phyloP scores from a whole-genome alignment of 2,797 vertebrate genomes.

The Chaetophractus vellerosus region DNA sequence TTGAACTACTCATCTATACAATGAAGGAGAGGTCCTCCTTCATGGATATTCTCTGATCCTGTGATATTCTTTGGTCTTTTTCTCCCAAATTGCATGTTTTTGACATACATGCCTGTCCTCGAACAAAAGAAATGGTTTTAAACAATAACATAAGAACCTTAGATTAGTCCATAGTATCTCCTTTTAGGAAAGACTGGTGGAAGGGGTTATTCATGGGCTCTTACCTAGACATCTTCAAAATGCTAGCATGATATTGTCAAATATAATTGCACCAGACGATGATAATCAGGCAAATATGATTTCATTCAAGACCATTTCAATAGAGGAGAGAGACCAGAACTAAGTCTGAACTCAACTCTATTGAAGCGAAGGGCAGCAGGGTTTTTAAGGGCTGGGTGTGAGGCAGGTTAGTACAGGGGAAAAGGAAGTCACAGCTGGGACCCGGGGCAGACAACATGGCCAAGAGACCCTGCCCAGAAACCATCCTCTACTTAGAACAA shows the following conservation, averaged over 20 bases:
- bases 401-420: too few species aligned
- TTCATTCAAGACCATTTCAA: too few species aligned
- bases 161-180: neutral
- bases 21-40: neutral
- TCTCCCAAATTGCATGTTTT: neutral
- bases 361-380: too few species aligned
- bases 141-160: slow-evolving; percentile 22
- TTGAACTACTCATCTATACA: neutral
- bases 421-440: too few species aligned
- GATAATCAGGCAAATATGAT: too few species aligned
- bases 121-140: neutral
- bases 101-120: neutral
- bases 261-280: too few species aligned
- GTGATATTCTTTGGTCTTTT: neutral
- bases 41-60: neutral
- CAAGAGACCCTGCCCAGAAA: too few species aligned
- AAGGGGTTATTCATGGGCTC: neutral
- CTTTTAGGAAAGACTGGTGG: neutral
- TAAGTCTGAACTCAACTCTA: too few species aligned
- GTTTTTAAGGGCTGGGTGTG: too few species aligned
- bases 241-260: neutral
- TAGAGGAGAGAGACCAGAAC: too few species aligned
- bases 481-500: too few species aligned
- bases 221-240: slow-evolving; percentile 13
- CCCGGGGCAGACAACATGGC: too few species aligned